Base-by-base conservation (phyloP, 2,797 vertebrate species). In the Philypnodon macrostomus region DNA sequence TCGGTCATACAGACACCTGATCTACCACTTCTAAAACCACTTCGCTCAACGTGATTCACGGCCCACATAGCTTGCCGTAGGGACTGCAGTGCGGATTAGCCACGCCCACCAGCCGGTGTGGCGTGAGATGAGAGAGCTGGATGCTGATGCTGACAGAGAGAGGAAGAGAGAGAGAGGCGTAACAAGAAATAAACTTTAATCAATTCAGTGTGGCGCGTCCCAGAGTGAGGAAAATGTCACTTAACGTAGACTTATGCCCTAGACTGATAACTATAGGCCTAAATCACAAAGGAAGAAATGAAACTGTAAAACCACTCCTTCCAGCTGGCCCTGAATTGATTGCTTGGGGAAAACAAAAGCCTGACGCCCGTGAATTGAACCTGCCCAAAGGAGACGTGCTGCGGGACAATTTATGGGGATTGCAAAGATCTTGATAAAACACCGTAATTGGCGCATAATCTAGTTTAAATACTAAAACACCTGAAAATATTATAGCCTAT, bases 61-160 rank as follows among this genome's bases (percentile, higher is more conserved):
- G 87, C 87, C 91, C 88, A 89, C 80, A 47, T 78, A 83, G 88
- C 89, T 93, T 90, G 91, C 94, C 92, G 91, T 90, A 92, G 91
- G 91, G 91, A 94, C 95, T 91, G 95, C 95, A 97, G 86, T 98
- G 95, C 95, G 94, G 94, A 88, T 90, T 59, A 55, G 90, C 94
- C 95, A 95, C 95, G 92, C 95, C 95, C 89, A 93, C 94, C 79
- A 79, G 75, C 90, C 91, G 88, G 86, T 80, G 84, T 62, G 51
- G 11, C n/a, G 26, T 18, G 46, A 46, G 80, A 81, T 80, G 77
- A 77, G 73, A 79, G 58, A 66, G 53, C 70, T 76, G 75, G 79
- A 80, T 85, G 79, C 72, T 29, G 63, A 36, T 59, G 51, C 8
- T 32, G 56, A 59, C 44, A 62, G 26, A 37, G 61, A 36, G 63